Evolutionary conservation across 2,797 vertebrate species (phyloP), one percentile per base, ranked within the genome.

Genomic region (Percopsis omiscomaycus): DNA sequence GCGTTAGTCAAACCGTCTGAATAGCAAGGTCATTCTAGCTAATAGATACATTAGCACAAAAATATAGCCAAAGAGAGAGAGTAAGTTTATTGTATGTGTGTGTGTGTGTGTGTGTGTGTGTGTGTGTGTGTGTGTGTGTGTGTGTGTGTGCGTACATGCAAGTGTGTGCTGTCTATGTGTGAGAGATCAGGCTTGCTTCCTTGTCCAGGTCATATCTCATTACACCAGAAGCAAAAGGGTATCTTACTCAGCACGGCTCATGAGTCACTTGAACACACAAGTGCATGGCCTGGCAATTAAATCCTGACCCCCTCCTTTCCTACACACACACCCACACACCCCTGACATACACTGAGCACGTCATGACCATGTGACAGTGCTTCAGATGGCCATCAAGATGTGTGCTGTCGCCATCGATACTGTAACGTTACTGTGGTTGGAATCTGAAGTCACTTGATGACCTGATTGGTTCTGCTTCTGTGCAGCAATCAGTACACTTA

Each of bases 171-270:
- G 22, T 45, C 15, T 45, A 16, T 10, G 16, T 49, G 14, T 61
- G 42, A 47, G 16, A 58, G 13, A 30, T 63, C 29, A 42, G n/a
- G 12, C 6, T 48, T 32, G 46, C 2, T 50, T 50, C n/a, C 29
- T 59, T 54, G 62, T 51, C 37, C 37, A 44, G 56, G 37, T 28
- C 46, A 59, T 73, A 32, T 47, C 49, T 67, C 53, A 74, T 80
- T 66, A 64, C 45, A 60, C 58, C 52, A 48, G 53, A 8, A 64
- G 58, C 66, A 64, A 55, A 58, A 54, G 59, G 52, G 68, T 64
- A 44, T 59, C 42, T 9, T 16, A 42, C 52, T 16, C 16, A 63
- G 8, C 3, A 15, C 29, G 16, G 15, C 27, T 42, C 14, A 52
- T 15, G 30, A 11, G 2, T 14, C 5, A 3, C 45, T 14, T 37